Conservation (phyloP, 2,113 vertebrate species). For the Oostethus manadensis region DNA sequence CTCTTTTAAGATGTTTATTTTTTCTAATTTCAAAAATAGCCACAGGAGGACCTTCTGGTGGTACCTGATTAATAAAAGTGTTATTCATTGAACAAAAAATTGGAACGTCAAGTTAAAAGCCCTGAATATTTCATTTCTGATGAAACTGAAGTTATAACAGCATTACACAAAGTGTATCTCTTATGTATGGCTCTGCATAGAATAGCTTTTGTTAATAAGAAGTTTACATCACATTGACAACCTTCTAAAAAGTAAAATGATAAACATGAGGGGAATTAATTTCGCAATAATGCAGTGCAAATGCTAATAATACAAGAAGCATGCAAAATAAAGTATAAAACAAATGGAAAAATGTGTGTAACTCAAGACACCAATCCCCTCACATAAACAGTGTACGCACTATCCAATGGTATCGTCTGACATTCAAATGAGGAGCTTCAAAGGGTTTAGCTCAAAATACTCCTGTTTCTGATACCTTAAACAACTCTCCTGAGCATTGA, state of each 20-base stretch:
- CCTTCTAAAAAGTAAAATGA: background rate
- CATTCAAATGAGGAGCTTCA: slow-evolving; percentile 62
- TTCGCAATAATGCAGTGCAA: background rate
- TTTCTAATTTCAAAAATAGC: too few species aligned
- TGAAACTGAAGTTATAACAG: too few species aligned
- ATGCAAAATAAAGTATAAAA: background rate
- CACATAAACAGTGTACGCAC: slow-evolving; percentile 9
- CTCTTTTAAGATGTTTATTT: too few species aligned
- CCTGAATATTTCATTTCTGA: too few species aligned
- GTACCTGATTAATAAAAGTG: too few species aligned
- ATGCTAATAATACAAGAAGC: slow-evolving; percentile 13
- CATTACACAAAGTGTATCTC: too few species aligned
- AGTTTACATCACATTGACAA: background rate
- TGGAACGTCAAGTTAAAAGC: too few species aligned
- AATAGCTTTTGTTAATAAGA: background rate
- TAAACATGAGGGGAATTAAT: background rate
- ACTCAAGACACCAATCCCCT: slow-evolving; percentile 6
- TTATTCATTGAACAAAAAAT: too few species aligned
- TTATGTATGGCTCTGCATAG: too few species aligned
- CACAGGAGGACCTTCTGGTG: too few species aligned
- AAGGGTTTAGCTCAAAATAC: slow-evolving; percentile 48
- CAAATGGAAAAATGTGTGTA: slow-evolving; percentile 2
- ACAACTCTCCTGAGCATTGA: slow-evolving; percentile 40
- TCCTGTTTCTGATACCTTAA: slow-evolving; percentile 52
- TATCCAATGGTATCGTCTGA: slow-evolving; percentile 52